These are phyloP conservation scores for Ips nitidus DNA, from an alignment of 1,140 invertebrate genomes.

Conservation along the genomic window DNA sequence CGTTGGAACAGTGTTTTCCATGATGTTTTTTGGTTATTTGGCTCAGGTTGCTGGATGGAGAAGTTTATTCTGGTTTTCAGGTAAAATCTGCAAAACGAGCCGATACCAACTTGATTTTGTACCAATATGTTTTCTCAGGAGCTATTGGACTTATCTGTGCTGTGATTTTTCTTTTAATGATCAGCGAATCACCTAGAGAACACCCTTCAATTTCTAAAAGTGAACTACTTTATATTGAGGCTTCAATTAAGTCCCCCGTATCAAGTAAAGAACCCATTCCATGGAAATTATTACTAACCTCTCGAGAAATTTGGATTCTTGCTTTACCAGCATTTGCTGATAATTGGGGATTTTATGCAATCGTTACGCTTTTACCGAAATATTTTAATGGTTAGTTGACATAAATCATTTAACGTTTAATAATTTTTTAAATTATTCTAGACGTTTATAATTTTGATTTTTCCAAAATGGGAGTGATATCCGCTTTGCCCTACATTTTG, in stretches of 20 bases:
- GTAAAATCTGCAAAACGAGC: neutral
- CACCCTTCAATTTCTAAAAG: neutral
- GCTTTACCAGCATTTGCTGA: neutral
- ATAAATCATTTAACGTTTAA: neutral
- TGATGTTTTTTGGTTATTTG: slow-evolving; percentile 7
- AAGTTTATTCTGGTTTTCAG: slow-evolving; percentile 11
- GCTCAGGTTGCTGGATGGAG: neutral
- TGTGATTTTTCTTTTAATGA: neutral
- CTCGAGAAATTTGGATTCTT: neutral
- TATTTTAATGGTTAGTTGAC: neutral
- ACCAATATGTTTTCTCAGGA: neutral
- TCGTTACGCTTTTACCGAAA: neutral
- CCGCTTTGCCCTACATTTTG: neutral
- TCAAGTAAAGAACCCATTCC: neutral
- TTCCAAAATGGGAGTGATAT: neutral
- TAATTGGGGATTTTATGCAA: neutral
- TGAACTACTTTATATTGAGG: neutral
- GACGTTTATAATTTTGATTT: neutral
- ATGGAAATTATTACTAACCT: neutral
- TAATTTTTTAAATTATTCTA: neutral
- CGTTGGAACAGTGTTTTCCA: neutral
- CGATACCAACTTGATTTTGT: neutral
- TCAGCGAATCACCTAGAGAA: neutral
- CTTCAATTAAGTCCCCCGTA: neutral
- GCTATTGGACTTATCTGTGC: neutral